Conservation (phyloP, 2,113 vertebrate genomes). For the Diadophis punctatus region DNA sequence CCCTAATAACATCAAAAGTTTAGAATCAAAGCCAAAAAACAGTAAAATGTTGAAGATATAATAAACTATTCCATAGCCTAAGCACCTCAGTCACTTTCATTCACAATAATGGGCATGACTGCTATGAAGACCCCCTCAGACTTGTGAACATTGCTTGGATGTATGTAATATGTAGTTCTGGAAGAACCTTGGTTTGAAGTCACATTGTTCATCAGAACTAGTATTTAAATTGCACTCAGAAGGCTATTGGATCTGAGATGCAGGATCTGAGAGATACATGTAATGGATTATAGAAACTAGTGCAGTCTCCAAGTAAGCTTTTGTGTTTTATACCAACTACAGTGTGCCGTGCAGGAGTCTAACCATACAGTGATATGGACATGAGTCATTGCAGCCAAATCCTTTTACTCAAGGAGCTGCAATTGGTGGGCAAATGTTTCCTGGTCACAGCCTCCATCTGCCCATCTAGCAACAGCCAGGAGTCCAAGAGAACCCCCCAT, state of each 20-base stretch:
- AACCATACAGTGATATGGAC: neutral
- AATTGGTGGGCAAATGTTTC: neutral
- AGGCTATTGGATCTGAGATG: neutral
- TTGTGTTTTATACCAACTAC: neutral
- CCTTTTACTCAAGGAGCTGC: neutral
- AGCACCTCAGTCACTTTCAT: neutral
- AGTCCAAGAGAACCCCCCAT: neutral
- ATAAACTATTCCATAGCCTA: neutral
- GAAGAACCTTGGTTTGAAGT: neutral
- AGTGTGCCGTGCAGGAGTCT: neutral
- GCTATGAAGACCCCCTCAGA: neutral
- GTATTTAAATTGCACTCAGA: neutral
- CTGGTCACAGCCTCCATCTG: neutral
- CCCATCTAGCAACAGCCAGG: neutral
- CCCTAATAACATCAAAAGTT: neutral
- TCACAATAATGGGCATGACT: neutral
- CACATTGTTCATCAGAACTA: neutral
- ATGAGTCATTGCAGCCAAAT: neutral
- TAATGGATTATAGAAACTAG: neutral
- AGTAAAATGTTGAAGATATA: neutral
- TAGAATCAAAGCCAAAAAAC: neutral
- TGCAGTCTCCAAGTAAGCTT: neutral
- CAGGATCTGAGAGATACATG: neutral
- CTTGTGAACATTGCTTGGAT: neutral
- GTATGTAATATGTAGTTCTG: neutral